A percentile compares a stretch with the other conserved stretches of the same genome.
Conservation (phyloP, 1,140 invertebrate genomes). For the Stegodyphus dumicola region DNA sequence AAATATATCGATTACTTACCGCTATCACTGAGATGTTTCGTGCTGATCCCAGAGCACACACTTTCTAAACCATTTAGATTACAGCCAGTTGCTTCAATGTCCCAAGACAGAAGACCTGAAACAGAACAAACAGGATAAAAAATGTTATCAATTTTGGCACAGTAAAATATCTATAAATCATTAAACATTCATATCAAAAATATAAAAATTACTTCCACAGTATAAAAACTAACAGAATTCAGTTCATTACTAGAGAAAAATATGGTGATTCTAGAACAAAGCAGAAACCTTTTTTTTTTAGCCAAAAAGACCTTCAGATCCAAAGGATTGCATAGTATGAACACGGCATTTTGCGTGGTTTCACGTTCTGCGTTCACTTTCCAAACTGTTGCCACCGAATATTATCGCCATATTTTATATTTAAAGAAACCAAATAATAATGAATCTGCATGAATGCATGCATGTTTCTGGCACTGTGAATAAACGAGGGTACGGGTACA, state of each 20-base stretch:
- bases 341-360: too few relatives aligned
- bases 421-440: too few relatives aligned
- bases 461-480: too few relatives aligned
- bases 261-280: not conserved
- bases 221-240: not conserved
- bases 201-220: not conserved
- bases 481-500: too few relatives aligned
- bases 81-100: conserved; percentile 87
- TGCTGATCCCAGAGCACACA: conserved; percentile 64
- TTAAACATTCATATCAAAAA: not conserved
- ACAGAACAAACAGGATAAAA: conserved; percentile 68
- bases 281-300: too few relatives aligned
- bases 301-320: too few relatives aligned
- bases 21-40: conserved; percentile 26
- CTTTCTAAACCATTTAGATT: conserved; percentile 90
- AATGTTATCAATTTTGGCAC: not conserved
- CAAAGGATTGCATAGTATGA: too few relatives aligned
- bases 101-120: conserved; percentile 93
- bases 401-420: too few relatives aligned
- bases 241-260: not conserved
- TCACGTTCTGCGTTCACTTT: too few relatives aligned
- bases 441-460: too few relatives aligned
- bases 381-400: too few relatives aligned
- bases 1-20: conserved; percentile 20
- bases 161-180: not conserved